Evolutionary conservation across 1,140 invertebrate genomes (phyloP).

Genomic region (Orius laevigatus): DNA sequence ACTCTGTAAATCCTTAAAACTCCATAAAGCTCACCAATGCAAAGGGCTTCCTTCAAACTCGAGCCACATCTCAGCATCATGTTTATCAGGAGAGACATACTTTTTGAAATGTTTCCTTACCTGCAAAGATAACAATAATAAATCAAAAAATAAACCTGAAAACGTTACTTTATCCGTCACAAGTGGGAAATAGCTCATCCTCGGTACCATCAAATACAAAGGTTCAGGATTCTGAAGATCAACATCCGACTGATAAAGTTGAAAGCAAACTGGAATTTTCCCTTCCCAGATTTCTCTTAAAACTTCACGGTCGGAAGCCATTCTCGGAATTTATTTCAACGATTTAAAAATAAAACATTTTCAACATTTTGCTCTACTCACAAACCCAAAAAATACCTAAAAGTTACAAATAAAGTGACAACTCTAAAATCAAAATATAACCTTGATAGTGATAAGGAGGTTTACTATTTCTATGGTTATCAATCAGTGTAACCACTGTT

Average conservation of each 20-base stretch:
- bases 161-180: constrained; percentile 90
- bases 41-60: constrained; percentile 83
- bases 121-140: constrained; percentile 33
- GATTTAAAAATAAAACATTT: too few relatives aligned
- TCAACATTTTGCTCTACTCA: too few relatives aligned
- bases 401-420: too few relatives aligned
- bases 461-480: too few relatives aligned
- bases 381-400: too few relatives aligned
- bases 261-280: constrained; percentile 80
- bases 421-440: too few relatives aligned
- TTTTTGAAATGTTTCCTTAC: constrained; percentile 79
- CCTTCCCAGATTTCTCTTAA: constrained; percentile 90
- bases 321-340: too few relatives aligned
- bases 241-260: constrained; percentile 72
- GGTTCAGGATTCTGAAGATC: constrained; percentile 74
- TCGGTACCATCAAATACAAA: constrained; percentile 86
- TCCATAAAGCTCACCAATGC: constrained; percentile 62
- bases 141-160: constrained; percentile 9
- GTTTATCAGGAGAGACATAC: constrained; percentile 62
- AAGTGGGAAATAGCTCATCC: constrained; percentile 88
- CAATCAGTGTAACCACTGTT: too few relatives aligned
- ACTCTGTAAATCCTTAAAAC: too few relatives aligned
- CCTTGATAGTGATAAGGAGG: too few relatives aligned
- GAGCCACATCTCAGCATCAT: constrained; percentile 85
- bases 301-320: constrained; percentile 86